Evolutionary conservation across 1,140 invertebrate genomes (phyloP).

Genomic region (Drosophila watanabei): DNA sequence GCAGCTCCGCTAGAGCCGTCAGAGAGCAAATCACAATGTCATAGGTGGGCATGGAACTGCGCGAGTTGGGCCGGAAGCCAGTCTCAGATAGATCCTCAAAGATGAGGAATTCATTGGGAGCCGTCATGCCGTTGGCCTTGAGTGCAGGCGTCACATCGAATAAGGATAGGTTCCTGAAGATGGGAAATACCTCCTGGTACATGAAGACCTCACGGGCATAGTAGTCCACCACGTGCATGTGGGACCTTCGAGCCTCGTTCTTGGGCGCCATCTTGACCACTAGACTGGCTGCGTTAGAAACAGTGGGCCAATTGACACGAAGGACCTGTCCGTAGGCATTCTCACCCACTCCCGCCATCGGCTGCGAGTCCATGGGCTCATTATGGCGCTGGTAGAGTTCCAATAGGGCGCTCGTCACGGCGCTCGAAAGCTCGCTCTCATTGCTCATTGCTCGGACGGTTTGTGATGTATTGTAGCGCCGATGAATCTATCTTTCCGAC

Average conservation of each 20-base stretch:
- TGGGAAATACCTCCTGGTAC: conserved; percentile 55
- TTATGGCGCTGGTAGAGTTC: conserved; percentile 34
- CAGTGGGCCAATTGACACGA: conserved; percentile 38
- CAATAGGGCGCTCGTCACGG: conserved; percentile 28
- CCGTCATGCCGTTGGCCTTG: conserved; percentile 22
- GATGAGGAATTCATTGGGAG: conserved; percentile 60
- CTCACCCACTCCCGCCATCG: conserved; percentile 62
- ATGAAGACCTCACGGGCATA: conserved; percentile 66
- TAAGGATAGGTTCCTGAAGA: conserved; percentile 29
- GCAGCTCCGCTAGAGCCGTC: conserved; percentile 57
- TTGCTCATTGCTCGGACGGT: conserved; percentile 21
- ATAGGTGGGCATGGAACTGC: conserved; percentile 53
- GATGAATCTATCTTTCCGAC: conserved; percentile 35
- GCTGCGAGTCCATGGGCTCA: conserved; percentile 25
- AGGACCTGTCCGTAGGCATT: conserved; percentile 68
- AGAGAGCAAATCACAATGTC: conserved; percentile 55
- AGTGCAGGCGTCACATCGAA: conserved; percentile 50
- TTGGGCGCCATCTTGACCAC: conserved; percentile 68
- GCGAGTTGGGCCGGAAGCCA: conserved; percentile 40
- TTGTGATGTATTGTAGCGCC: conserved; percentile 7
- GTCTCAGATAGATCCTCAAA: conserved; percentile 56
- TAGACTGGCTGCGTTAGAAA: conserved; percentile 2
- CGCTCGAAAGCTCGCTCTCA: conserved; percentile 40
- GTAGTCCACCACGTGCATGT: conserved; percentile 62
- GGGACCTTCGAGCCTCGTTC: conserved; percentile 56